These are phyloP conservation scores for Craniophora ligustri DNA, from an alignment of 2,888 invertebrate genomes.

Conservation along the genomic window DNA sequence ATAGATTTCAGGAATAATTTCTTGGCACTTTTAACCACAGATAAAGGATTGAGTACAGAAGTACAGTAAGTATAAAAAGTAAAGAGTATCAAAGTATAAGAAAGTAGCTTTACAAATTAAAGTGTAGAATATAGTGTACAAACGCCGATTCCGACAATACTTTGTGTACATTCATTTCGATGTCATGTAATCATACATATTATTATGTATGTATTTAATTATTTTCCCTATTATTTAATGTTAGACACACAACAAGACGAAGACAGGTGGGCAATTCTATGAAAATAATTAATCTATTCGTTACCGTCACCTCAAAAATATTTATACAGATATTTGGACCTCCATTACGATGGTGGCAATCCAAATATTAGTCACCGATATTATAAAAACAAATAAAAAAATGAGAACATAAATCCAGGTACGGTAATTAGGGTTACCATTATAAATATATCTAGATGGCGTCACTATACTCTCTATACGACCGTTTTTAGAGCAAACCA, in stretches of 20 bases:
- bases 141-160: conserved; percentile 44
- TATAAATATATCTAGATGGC: conserved; percentile 6
- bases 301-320: conserved; percentile 37
- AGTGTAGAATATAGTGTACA: conserved; percentile 38
- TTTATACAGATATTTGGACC: conserved; percentile 17
- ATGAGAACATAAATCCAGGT: conserved; percentile 13
- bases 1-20: conserved; percentile 42
- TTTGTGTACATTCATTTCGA: conserved; percentile 46
- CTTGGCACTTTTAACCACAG: conserved; percentile 59
- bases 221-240: conserved; percentile 15
- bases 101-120: conserved; percentile 35
- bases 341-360: conserved; percentile 6
- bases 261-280: conserved; percentile 44
- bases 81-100: conserved; percentile 43
- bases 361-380: conserved; percentile 14
- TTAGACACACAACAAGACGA: conserved; percentile 30
- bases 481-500: too few relatives aligned
- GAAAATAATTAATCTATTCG: conserved; percentile 33
- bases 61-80: conserved; percentile 22
- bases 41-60: conserved; percentile 34
- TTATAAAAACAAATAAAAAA: conserved; percentile 7
- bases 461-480: conserved; percentile 13
- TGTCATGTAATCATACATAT: conserved; percentile 45
- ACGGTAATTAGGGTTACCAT: conserved; percentile 11
- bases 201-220: conserved; percentile 30